A percentile compares a stretch with the other conserved stretches of the same genome.
Conservation (phyloP, 2,797 vertebrate genomes). For the Sebastes steindachneri region DNA sequence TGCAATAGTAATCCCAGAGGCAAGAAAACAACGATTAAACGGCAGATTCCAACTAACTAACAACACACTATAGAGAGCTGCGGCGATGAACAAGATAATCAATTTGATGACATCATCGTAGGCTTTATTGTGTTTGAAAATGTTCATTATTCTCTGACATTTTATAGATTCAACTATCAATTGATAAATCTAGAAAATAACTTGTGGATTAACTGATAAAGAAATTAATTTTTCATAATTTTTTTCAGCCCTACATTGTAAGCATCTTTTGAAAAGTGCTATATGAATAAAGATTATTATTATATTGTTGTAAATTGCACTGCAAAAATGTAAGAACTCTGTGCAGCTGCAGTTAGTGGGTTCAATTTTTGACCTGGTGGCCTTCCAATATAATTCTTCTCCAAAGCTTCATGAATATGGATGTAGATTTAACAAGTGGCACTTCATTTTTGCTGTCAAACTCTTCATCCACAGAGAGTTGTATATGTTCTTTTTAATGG, state of each 20-base stretch:
- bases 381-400: neutral
- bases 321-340: neutral
- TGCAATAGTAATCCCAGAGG: neutral
- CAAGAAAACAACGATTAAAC: neutral
- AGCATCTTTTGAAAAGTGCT: neutral
- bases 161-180: neutral
- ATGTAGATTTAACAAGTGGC: neutral
- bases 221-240: neutral
- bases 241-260: neutral
- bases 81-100: accelerated
- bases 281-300: neutral
- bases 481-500: neutral
- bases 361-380: neutral
- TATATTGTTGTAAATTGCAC: neutral
- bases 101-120: neutral
- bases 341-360: neutral
- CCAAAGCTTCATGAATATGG: neutral
- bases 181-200: neutral
- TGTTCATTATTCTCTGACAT: neutral
- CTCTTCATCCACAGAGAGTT: neutral
- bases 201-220: too few species aligned
- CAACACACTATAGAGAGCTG: neutral
- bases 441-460: neutral
- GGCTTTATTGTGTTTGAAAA: neutral
- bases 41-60: neutral